A percentile compares a stretch with the other conserved stretches of the same genome.
Evolutionary conservation across 2,113 vertebrate genomes (phyloP).

Genomic region (Crocuta crocuta): DNA sequence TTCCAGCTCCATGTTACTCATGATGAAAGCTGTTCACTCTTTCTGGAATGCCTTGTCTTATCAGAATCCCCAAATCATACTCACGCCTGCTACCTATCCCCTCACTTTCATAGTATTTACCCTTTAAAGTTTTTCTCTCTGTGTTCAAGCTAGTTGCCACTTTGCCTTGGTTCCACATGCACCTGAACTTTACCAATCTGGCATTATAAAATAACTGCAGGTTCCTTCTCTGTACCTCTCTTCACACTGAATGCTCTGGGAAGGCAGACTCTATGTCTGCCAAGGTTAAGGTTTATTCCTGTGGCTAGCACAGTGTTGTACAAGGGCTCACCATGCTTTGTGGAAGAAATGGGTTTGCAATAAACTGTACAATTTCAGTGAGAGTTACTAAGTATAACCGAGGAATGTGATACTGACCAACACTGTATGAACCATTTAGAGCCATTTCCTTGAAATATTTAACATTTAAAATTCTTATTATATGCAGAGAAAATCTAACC

Average conservation of each 20-base stretch:
- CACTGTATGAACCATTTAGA: not conserved
- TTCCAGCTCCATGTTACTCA: not conserved
- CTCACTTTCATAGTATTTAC: not conserved
- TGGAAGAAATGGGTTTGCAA: not conserved
- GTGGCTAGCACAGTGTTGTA: not conserved
- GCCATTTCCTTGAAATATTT: not conserved
- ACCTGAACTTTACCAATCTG: not conserved
- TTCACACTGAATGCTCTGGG: not conserved
- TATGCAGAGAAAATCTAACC: not conserved
- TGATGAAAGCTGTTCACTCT: not conserved
- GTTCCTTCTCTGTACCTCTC: not conserved
- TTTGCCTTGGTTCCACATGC: not conserved
- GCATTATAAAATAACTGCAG: not conserved
- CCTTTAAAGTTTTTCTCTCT: not conserved
- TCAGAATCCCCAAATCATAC: not conserved
- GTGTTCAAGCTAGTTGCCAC: not conserved
- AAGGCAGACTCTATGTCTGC: not conserved
- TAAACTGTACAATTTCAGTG: not conserved
- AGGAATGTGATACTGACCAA: not conserved
- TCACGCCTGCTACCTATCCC: not conserved
- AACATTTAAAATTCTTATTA: not conserved
- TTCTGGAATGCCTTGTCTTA: not conserved
- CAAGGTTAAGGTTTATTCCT: not conserved
- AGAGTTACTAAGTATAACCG: not conserved
- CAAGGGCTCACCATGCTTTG: not conserved